These are phyloP conservation scores for Spilarctia lutea DNA, from an alignment of 2,888 invertebrate species.

Conservation along the genomic window DNA sequence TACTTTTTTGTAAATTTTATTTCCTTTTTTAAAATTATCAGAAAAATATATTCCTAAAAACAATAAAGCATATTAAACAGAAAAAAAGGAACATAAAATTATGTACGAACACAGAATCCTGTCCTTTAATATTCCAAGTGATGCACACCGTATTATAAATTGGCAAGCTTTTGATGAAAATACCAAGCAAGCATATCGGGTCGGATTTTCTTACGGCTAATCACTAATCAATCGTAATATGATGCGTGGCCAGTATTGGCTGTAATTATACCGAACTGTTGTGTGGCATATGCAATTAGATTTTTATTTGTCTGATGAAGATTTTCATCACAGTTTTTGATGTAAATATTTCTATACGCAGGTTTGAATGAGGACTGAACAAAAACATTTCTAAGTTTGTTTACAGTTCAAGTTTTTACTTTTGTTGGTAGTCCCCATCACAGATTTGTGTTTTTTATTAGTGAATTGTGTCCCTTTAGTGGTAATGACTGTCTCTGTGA, in stretches of 20 bases:
- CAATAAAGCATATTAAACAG: too few species aligned
- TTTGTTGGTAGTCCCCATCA: too few species aligned
- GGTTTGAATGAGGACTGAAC: too few species aligned
- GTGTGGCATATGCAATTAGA: slow-evolving; percentile 8
- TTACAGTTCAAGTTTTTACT: too few species aligned
- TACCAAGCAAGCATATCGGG: slow-evolving; percentile 46
- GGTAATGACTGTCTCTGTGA: too few species aligned
- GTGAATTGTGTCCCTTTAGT: too few species aligned
- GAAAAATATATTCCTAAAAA: not conserved
- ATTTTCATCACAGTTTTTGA: not conserved
- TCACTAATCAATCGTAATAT: slow-evolving; percentile 63
- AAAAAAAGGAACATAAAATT: too few species aligned
- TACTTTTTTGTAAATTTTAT: not conserved
- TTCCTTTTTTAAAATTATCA: not conserved
- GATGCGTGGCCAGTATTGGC: slow-evolving; percentile 48
- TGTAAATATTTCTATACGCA: too few species aligned
- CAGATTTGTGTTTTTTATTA: too few species aligned
- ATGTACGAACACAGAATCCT: not conserved
- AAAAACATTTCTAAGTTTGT: too few species aligned
- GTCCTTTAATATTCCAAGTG: not conserved
- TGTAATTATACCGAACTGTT: slow-evolving; percentile 31
- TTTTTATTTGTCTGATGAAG: slow-evolving; percentile 8
- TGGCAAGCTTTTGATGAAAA: slow-evolving; percentile 41
- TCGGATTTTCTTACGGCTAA: slow-evolving; percentile 54
- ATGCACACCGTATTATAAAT: slow-evolving; percentile 7